These are phyloP conservation scores for Scortum barcoo DNA, from an alignment of 2,113 vertebrate genomes.

Conservation along the genomic window DNA sequence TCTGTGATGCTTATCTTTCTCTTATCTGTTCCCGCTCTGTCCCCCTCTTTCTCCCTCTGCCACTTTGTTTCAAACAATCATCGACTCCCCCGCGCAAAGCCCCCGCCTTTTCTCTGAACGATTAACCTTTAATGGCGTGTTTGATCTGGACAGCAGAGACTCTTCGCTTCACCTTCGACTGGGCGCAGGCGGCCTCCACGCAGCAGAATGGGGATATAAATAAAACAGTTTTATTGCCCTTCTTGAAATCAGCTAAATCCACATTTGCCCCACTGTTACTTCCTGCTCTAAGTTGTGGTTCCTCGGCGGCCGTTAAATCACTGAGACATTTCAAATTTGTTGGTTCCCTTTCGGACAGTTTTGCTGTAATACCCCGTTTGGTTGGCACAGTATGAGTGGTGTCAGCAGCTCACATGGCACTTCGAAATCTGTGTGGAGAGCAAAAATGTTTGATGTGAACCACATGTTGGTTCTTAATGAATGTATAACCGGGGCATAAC, in stretches of 20 bases:
- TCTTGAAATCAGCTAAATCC: constrained; percentile 64
- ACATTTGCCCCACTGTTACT: constrained; percentile 57
- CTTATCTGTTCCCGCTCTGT: neutral
- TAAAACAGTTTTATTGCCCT: constrained; percentile 54
- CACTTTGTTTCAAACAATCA: constrained; percentile 49
- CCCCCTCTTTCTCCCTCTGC: neutral
- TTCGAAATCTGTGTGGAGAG: constrained; percentile 26
- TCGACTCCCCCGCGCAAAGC: constrained; percentile 28
- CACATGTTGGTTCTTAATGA: constrained; percentile 52
- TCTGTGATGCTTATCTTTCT: neutral
- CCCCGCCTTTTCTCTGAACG: constrained; percentile 40
- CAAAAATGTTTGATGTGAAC: constrained; percentile 55
- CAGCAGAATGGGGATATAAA: constrained; percentile 50
- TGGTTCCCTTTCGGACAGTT: constrained; percentile 45
- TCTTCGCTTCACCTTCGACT: constrained; percentile 23
- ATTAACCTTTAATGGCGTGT: constrained; percentile 62
- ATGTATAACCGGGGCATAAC: constrained; percentile 25
- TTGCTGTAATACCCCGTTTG: constrained; percentile 42
- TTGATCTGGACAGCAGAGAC: constrained; percentile 46
- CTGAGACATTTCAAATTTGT: constrained; percentile 59
- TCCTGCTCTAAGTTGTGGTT: constrained; percentile 74
- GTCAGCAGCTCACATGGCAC: constrained; percentile 55
- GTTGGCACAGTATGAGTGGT: constrained; percentile 30
- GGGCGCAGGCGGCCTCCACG: neutral
- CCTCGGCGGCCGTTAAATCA: constrained; percentile 55